A percentile compares a stretch with the other conserved stretches of the same genome.
These are phyloP conservation scores for Chinchilla lanigera DNA, from an alignment of 2,113 vertebrate genomes.

Conservation along the genomic window DNA sequence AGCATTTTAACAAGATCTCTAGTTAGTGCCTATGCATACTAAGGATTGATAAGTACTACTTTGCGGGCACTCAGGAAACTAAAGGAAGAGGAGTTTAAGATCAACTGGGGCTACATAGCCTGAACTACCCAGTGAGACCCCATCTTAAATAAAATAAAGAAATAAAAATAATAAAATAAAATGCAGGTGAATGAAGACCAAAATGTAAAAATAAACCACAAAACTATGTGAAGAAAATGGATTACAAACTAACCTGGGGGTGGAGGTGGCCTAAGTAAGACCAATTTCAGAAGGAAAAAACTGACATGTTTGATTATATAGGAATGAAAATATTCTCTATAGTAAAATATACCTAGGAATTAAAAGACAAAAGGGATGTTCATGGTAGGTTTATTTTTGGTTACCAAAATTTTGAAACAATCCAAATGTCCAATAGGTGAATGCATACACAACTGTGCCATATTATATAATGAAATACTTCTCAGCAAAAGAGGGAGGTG, in stretches of 20 bases:
- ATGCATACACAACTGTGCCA: not conserved
- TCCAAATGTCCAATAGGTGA: not conserved
- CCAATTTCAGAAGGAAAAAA: constrained; percentile 5
- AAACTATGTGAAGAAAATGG: not conserved
- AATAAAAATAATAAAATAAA: not conserved
- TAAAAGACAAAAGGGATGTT: not conserved
- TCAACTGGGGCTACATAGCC: not conserved
- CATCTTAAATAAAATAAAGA: not conserved
- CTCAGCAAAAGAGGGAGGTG: not conserved
- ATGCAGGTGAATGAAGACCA: not conserved
- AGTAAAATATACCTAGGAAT: not conserved
- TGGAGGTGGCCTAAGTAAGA: not conserved
- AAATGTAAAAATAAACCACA: constrained; percentile 15
- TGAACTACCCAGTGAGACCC: not conserved
- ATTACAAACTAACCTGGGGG: not conserved
- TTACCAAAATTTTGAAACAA: not conserved
- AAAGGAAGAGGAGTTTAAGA: not conserved
- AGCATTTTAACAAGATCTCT: constrained; percentile 8
- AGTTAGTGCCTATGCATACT: not conserved
- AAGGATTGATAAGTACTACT: not conserved
- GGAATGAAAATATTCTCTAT: not conserved
- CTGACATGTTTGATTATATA: not conserved
- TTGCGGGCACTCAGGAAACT: not conserved
- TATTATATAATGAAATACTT: not conserved
- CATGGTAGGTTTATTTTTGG: not conserved